Evolutionary conservation across 1,140 invertebrate species (phyloP), one percentile per base, ranked within the genome.

Genomic region (Ostrea edulis): DNA sequence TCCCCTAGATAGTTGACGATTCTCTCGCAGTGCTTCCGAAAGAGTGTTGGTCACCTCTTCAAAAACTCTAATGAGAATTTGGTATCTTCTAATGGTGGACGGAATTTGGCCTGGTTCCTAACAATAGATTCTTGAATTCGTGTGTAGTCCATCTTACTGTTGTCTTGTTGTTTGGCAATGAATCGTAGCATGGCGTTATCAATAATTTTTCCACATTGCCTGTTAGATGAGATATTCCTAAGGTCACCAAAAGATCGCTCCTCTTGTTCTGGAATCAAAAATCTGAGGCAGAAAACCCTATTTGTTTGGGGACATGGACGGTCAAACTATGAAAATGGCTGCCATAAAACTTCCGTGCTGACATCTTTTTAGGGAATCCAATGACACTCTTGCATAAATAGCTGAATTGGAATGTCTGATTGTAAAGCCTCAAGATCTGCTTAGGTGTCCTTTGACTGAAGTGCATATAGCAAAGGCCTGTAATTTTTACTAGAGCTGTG

Each of bases 1-100:
- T 88, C 77, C n/a, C 71, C 71, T 14, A 85, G 65, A n/a, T 77
- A 85, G 52, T 88, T 71, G 8, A 71, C 68, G 55, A 88, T 88
- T 14, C 87, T 68, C 53, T 82, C 25, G 4, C 65, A 25, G 52
- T 88, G 87, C 20, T 35, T 51, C 58, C 82, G 84, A 20, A 88
- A 62, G 8, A 88, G 54, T 4, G 54, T 29, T 54, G 84, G 65
- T 44, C 65, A 53, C 7, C 11, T 51, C 51, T 29, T 85, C 4
- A 88, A 3, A 2, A 85, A 1, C 5, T 68, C 44, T 2, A 35
- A 5, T n/a, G 68, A 35, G 17, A 88, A 55, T 0, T 22, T 54
- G 44, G 84, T 62, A 25, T 51, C 29, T 22, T 14, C 68, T n/a
- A 51, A 29, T 17, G 44, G 3, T 25, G 87, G 87, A 25, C 85